Evolutionary conservation across 2,113 vertebrate genomes (phyloP), one percentile per base, ranked within the genome.

Genomic region (Myotis yumanensis): DNA sequence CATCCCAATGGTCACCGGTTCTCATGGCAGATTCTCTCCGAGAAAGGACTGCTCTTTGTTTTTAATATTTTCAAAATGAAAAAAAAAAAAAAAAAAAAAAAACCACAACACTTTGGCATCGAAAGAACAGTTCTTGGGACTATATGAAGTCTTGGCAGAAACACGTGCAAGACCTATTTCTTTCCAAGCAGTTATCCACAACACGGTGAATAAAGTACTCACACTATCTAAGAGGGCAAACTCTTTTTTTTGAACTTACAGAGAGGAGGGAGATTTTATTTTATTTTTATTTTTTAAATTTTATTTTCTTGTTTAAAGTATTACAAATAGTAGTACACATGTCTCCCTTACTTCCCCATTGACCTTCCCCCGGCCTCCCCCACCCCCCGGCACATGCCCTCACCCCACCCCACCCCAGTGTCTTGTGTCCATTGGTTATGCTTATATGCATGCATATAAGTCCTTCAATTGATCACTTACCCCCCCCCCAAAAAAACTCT

Each of bases 111-210:
- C n/a, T 17, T 82, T 82, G 51, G 64, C 37, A 8, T 20, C 84
- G 83, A 86, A 90, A 93, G 17, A 83, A 30, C 22, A 96, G 12
- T 71, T 85, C 77, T 64, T 95, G 4, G 35, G 89, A 93, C 73
- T 83, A 32, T 75, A 17, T 72, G 57, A 93, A 80, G 25, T 80
- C 80, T 86, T 87, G 43, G 76, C 37, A 93, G 83, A 91, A 90
- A 73, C 64, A 82, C 11, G 32, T 40, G 14, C 64, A 52, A 92
- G 52, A 82, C 37, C 46, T 69, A 5, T 80, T 91, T 85, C 52
- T 85, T 90, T 73, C 84, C 30, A 84, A 48, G 64, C 37, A 52
- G 23, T 72, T 48, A 91, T 72, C 89, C 89, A 2, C 80, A 96
- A 80, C 35, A 15, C 9, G 2, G 12, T 37, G 76, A 90, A 37